Evolutionary conservation across 2,113 vertebrate species (phyloP), one percentile per base, ranked within the genome.

Genomic region (Cavia aperea): DNA sequence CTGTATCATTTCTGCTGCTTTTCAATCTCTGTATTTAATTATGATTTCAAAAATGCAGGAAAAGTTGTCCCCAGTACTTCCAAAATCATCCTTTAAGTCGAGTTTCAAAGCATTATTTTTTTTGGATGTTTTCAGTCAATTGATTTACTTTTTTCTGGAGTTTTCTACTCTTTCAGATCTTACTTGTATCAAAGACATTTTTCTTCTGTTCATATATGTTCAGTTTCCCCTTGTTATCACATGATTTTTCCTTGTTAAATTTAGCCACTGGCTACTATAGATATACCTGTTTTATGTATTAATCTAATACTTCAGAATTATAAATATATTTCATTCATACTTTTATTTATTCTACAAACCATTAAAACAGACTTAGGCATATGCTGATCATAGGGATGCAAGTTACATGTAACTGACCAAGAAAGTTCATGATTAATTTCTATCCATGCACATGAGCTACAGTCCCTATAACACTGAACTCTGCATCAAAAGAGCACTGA

Each of bases 1-100:
- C 4, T 51, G 16, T 29, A 77, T 2, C 31, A 46, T 46, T 58
- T 43, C 7, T 68, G 90, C 21, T 79, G 46, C 6, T 33, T 51
- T 26, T 86, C 85, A 75, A 73, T 1, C 9, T 29, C 8, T 86
- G 29, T 63, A 90, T 72, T 86, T 66, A 81, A 13, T 84, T 89
- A n/a, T 73, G 19, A 86, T 86, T 92, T 82, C 15, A 83, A 89
- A 91, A 24, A 56, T 86, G 12, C 58, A 95, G 8, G 13, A 79
- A 82, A 93, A 93, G 26, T 46, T 43, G 18, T 83, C 46, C 84
- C 62, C 5, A 70, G 60, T 11, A 84, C 58, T 95, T 89, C 43
- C 58, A 91, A 88, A 21, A 15, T 79, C 43, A 60, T 84, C n/a
- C 18, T 43, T 19, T 86, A 54, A 2, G 6, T 39, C 2, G 86